Evolutionary conservation across 2,888 invertebrate species (phyloP).

Genomic region (Chalcosyrphus nemorum): DNA sequence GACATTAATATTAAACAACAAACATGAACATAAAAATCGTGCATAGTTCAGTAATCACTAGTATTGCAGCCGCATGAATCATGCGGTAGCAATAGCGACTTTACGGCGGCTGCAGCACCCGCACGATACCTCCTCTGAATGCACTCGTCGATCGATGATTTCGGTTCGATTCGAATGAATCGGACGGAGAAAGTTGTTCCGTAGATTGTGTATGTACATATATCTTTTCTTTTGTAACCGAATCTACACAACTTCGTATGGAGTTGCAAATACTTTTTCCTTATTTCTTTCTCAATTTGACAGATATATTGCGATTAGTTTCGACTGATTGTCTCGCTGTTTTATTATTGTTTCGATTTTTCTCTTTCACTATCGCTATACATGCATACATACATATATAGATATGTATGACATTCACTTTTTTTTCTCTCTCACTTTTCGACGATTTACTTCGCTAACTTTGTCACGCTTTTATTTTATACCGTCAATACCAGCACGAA

Average conservation of each 20-base stretch:
- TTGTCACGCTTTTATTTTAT: conserved; percentile 60
- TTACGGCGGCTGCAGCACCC: background rate
- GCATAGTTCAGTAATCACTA: conserved; percentile 15
- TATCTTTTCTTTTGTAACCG: conserved; percentile 19
- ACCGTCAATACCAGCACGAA: conserved; percentile 58
- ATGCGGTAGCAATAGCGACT: background rate
- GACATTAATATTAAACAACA: conserved; percentile 20
- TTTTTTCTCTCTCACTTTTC: conserved; percentile 21
- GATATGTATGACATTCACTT: conserved; percentile 71
- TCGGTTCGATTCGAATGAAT: conserved; percentile 31
- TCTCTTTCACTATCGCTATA: conserved; percentile 19
- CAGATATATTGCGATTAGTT: conserved; percentile 8
- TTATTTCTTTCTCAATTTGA: background rate
- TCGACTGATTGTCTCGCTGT: conserved; percentile 11
- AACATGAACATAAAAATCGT: conserved; percentile 39
- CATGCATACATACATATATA: no score
- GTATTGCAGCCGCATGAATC: conserved; percentile 3
- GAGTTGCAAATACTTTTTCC: background rate
- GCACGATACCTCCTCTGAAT: conserved; percentile 21
- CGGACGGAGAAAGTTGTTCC: conserved; percentile 55
- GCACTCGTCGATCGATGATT: conserved; percentile 41
- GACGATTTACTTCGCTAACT: conserved; percentile 58
- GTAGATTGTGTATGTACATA: conserved; percentile 39
- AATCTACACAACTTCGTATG: background rate
- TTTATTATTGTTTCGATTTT: conserved; percentile 45